Conservation (phyloP, 2,888 invertebrate genomes). For the Phalera bucephala region DNA sequence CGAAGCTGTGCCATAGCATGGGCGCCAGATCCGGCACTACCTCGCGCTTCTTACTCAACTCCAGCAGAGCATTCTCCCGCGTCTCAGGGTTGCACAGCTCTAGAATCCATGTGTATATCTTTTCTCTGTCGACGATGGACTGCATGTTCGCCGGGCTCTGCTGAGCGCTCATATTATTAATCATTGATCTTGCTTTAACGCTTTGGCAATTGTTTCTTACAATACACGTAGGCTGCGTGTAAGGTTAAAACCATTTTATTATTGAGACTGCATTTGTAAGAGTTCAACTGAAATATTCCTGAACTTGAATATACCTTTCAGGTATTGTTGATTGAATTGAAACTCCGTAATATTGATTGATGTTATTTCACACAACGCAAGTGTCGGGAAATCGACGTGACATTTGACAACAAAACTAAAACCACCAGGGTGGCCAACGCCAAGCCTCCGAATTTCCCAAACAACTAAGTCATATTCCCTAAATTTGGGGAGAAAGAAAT, state of each 20-base stretch:
- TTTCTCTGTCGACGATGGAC: slow-evolving; percentile 91
- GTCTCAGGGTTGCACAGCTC: slow-evolving; percentile 97
- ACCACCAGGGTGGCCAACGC: no score
- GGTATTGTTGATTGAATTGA: neutral
- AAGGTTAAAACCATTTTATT: slow-evolving; percentile 33
- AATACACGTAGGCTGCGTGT: slow-evolving; percentile 36
- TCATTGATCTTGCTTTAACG: slow-evolving; percentile 46
- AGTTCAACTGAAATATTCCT: no score
- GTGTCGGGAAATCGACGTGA: no score
- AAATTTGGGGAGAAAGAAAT: no score
- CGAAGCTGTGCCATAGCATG: slow-evolving; percentile 99
- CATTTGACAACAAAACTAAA: no score
- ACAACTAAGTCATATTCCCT: no score
- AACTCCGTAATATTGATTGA: no score
- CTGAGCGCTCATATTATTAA: slow-evolving; percentile 88
- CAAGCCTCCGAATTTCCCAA: no score
- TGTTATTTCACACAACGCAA: no score
- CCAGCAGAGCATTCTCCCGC: slow-evolving; percentile 97
- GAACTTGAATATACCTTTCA: no score
- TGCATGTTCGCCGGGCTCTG: slow-evolving; percentile 89
- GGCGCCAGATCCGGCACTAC: slow-evolving; percentile 98
- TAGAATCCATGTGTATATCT: slow-evolving; percentile 95
- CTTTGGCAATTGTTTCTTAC: slow-evolving; percentile 35
- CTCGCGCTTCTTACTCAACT: slow-evolving; percentile 91
- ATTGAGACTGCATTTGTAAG: no score